Conservation (phyloP, 2,113 vertebrate genomes). For the Trinectes maculatus region DNA sequence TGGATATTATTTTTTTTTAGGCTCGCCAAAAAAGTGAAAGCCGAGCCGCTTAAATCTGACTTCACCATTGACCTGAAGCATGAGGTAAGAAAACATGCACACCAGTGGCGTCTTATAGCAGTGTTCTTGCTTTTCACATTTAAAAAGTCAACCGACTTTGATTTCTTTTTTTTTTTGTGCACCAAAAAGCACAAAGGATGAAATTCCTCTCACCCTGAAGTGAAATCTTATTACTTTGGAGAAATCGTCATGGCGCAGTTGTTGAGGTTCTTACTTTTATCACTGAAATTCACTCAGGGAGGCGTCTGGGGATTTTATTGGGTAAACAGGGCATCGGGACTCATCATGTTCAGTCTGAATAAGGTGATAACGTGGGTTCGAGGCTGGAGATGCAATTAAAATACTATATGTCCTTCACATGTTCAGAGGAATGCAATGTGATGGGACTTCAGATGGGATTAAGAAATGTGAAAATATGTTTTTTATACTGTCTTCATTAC, state of each 20-base stretch:
- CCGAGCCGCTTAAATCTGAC: constrained; percentile 92
- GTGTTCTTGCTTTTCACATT: constrained; percentile 27
- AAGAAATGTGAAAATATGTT: background rate
- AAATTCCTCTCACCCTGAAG: constrained; percentile 70
- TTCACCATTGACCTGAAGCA: constrained; percentile 98
- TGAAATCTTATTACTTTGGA: constrained; percentile 70
- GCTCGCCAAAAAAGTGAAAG: constrained; percentile 88
- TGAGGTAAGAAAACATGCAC: constrained; percentile 84
- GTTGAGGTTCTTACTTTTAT: constrained; percentile 58
- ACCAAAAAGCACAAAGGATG: constrained; percentile 47
- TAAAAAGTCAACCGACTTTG: constrained; percentile 20
- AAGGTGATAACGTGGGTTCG: constrained; percentile 19
- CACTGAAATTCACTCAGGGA: constrained; percentile 50
- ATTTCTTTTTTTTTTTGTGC: constrained; percentile 19
- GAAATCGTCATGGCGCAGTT: constrained; percentile 53
- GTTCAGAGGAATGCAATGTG: background rate
- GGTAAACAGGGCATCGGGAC: constrained; percentile 52
- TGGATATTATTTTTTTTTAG: constrained; percentile 80
- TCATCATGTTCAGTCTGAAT: constrained; percentile 36
- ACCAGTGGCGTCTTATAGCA: background rate
- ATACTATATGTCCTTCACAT: background rate
- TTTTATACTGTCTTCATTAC: constrained; percentile 10
- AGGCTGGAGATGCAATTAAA: constrained; percentile 10
- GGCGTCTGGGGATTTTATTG: constrained; percentile 43
- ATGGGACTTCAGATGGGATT: background rate